Base-by-base conservation (phyloP, 2,797 vertebrate genomes). In the Poecilia velifera region DNA sequence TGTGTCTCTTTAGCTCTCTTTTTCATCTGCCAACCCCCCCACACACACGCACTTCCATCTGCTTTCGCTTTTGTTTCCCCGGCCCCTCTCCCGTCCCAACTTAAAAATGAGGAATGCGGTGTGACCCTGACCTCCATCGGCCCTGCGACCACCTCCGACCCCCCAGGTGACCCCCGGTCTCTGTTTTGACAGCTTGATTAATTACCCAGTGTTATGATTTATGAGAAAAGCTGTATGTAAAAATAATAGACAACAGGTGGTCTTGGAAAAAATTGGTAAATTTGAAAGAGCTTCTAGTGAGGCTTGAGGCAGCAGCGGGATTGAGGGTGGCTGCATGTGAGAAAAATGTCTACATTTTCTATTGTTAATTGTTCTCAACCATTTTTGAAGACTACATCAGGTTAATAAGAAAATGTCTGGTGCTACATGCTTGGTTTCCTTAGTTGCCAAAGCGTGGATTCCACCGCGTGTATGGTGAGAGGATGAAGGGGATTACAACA, bases 201-300 rank as follows among this genome's bases (percentile, higher is more conserved):
- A 99, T 99, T 99, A 98, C 97, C 96, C 94, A 97, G 96, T 97
- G 97, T 99, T 99, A 99, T 99, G 98, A 99, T 99, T 99, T 99
- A 99, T 99, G 98, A 97, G 97, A 97, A 94, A 98, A 98, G 97
- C 97, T 96, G 96, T 96, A 98, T 97, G 97, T 98, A 98, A 99
- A 99, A 99, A 98, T 98, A 99, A 99, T 98, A 97, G 97, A 97
- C 98, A 98, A 99, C 98, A 99, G 98, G 98, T 99, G 97, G 97
- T 97, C 97, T 96, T 97, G 93, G 93, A 88, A 92, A 95, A 90
- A 88, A 90, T 86, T 89, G 36, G 82, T 88, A 74, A 59, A 90
- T 89, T 96, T 94, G 89, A 93, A 91, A 86, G 89, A 82, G 77
- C 84, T 90, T 83, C 82, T 82, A 80, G 88, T 82, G 82, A 91